Conservation (phyloP, 2,797 vertebrate genomes). For the Microchirus variegatus region DNA sequence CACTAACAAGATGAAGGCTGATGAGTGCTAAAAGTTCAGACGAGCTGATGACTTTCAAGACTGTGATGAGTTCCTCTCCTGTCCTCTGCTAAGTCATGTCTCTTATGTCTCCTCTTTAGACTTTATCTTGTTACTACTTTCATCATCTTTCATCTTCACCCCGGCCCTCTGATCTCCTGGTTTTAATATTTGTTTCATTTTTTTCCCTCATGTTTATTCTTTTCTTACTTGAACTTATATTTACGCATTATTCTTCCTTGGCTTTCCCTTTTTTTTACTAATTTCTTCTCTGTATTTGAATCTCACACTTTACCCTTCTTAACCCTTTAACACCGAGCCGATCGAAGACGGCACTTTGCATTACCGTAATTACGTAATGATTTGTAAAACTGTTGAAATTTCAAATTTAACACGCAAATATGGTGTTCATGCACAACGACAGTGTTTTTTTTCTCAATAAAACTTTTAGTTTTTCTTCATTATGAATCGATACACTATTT, state of each 20-base stretch:
- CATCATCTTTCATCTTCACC: constrained; percentile 5
- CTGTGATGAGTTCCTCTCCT: constrained; percentile 34
- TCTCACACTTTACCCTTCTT: constrained; percentile 2
- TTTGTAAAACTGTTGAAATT: no score
- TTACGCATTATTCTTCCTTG: constrained; percentile 3
- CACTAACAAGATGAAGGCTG: constrained; percentile 36
- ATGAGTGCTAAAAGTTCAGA: constrained; percentile 43
- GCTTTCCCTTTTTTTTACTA: neutral
- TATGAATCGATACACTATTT: no score
- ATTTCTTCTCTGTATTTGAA: neutral
- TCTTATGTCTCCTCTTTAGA: constrained; percentile 23
- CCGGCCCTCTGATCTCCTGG: neutral
- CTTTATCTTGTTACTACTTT: constrained; percentile 14
- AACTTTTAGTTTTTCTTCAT: no score
- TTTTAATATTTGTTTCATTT: neutral
- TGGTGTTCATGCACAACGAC: no score
- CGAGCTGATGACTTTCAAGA: constrained; percentile 51
- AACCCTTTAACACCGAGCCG: neutral
- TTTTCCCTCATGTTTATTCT: neutral
- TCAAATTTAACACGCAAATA: no score
- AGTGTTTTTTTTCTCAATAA: no score
- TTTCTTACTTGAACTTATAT: neutral
- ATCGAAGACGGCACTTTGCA: no score
- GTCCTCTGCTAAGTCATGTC: constrained; percentile 23
- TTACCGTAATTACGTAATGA: no score